Evolutionary conservation across 2,113 vertebrate genomes (phyloP).

Genomic region (Sylvilagus bachmani): DNA sequence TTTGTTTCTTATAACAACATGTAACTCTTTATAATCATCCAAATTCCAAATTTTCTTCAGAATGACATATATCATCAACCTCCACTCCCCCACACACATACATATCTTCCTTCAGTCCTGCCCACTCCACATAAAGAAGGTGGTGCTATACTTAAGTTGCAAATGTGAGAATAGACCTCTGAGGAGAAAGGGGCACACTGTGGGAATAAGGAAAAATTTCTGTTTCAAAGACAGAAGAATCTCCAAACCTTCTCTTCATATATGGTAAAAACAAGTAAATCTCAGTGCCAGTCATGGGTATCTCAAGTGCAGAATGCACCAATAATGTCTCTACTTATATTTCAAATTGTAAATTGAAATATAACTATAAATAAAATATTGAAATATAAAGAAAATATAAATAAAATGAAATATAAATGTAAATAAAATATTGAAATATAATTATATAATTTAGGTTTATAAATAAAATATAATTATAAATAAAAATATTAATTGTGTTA

Average conservation of each 20-base stretch:
- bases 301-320: not conserved
- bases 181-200: not conserved
- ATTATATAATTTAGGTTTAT: too few relatives aligned
- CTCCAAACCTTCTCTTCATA: not conserved
- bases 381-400: too few relatives aligned
- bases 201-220: not conserved
- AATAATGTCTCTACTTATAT: constrained; percentile 8
- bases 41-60: not conserved
- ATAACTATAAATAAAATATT: not conserved
- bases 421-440: too few relatives aligned
- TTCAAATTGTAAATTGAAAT: constrained; percentile 20
- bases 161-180: not conserved
- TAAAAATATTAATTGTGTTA: not conserved
- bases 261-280: not conserved
- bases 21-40: not conserved
- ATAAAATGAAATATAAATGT: too few relatives aligned
- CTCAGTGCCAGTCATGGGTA: not conserved
- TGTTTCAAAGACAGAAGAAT: not conserved
- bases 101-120: not conserved
- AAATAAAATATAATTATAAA: too few relatives aligned
- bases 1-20: not conserved
- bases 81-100: too few relatives aligned
- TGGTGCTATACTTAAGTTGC: not conserved
- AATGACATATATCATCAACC: not conserved
- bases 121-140: not conserved